Evolutionary conservation across 2,797 vertebrate species (phyloP).

Genomic region (Aphelocoma californica): DNA sequence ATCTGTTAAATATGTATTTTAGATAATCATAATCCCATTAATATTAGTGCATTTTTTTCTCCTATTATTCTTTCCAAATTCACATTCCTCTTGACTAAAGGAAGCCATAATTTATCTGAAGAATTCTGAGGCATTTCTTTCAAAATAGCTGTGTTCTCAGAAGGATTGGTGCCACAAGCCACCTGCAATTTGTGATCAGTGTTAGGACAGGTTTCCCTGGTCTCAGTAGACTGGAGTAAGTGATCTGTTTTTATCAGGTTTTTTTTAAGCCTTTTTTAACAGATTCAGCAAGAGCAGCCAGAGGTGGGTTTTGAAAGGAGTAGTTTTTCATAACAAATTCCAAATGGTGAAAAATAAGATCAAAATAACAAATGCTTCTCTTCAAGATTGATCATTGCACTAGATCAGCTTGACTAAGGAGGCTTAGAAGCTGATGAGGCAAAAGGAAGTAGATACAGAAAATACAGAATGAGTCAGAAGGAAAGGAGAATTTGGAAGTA

Average conservation of each 20-base stretch:
- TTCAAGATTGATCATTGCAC: background rate
- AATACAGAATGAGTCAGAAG: background rate
- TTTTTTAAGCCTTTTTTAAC: background rate
- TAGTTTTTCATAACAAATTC: background rate
- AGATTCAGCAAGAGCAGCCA: background rate
- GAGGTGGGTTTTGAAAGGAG: background rate
- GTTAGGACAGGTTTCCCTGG: background rate
- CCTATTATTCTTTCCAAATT: background rate
- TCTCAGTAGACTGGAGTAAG: background rate
- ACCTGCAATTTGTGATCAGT: background rate
- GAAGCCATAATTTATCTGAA: background rate
- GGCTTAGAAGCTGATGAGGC: background rate
- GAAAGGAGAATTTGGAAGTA: background rate
- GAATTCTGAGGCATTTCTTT: conserved; percentile 3
- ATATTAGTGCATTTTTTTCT: background rate
- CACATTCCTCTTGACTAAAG: background rate
- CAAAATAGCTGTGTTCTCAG: background rate
- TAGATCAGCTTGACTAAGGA: background rate
- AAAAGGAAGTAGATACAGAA: background rate
- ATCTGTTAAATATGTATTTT: background rate
- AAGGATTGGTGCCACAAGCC: background rate
- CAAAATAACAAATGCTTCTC: background rate
- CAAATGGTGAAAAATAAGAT: background rate
- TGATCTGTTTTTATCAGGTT: background rate
- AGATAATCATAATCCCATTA: background rate